Percentiles rank a stretch among this genome's conserved stretches.
phyloP scores from a whole-genome alignment of 2,113 vertebrate genomes.

The Fulica atra region DNA sequence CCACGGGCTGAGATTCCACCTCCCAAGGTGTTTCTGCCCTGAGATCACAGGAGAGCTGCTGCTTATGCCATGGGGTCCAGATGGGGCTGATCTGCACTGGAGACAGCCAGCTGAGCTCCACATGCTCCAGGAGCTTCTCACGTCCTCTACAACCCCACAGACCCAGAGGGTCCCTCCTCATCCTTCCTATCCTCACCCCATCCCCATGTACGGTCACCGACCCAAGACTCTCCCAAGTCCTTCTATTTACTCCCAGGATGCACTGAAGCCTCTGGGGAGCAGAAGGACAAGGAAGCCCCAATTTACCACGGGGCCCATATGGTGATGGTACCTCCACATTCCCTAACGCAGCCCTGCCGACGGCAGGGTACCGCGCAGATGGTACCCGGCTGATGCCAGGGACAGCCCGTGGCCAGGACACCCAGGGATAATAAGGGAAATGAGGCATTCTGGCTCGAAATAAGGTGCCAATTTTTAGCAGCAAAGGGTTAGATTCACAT shows the following conservation, averaged over 20 bases:
- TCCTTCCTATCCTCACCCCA: background rate
- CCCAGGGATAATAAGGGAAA: slow-evolving; percentile 37
- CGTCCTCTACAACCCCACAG: background rate
- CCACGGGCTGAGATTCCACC: background rate
- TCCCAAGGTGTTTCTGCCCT: background rate
- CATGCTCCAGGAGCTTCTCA: accelerated
- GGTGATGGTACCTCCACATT: background rate
- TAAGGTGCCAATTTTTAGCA: slow-evolving; percentile 17
- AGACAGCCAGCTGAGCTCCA: background rate
- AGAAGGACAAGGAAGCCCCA: background rate
- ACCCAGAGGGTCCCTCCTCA: background rate
- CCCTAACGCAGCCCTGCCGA: accelerated
- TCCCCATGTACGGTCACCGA: background rate
- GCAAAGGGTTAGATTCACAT: background rate
- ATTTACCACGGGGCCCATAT: background rate
- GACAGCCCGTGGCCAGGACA: slow-evolving; percentile 30
- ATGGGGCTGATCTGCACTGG: background rate
- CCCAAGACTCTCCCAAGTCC: background rate
- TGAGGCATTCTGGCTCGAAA: slow-evolving; percentile 41
- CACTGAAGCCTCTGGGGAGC: background rate
- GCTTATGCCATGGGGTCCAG: accelerated
- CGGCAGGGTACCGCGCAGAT: background rate
- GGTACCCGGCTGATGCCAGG: slow-evolving; percentile 19
- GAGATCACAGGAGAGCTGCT: background rate
- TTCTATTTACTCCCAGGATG: background rate